Percentiles rank a stretch among this genome's conserved stretches.
Conservation (phyloP, 2,797 vertebrate genomes). For the Pseudomugil tenellus region DNA sequence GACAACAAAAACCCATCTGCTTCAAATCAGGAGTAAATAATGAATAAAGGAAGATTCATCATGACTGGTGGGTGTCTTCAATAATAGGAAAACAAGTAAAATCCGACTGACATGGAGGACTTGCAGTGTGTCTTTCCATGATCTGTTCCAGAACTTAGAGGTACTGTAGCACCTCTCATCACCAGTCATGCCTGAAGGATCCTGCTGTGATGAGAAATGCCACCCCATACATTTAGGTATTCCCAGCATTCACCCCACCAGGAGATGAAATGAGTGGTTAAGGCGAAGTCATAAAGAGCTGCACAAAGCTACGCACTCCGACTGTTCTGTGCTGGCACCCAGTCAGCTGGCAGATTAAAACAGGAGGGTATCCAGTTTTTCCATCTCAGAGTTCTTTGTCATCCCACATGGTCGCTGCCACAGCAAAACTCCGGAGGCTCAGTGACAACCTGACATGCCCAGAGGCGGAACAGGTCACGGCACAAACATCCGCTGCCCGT, state of each 20-base stretch:
- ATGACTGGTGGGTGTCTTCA: not conserved
- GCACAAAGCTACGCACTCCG: constrained; percentile 70
- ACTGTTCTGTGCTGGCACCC: constrained; percentile 67
- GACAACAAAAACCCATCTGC: not conserved
- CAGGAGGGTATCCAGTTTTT: constrained; percentile 70
- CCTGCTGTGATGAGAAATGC: constrained; percentile 30
- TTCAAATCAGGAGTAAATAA: not conserved
- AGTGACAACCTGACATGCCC: constrained; percentile 52
- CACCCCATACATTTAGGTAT: constrained; percentile 36
- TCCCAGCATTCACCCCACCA: constrained; percentile 41
- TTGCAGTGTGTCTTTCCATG: not conserved
- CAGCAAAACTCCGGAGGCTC: constrained; percentile 44
- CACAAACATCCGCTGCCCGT: constrained; percentile 20
- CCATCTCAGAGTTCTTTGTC: constrained; percentile 61
- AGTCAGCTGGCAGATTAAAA: constrained; percentile 78
- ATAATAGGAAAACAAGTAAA: not conserved
- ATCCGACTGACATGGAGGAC: not conserved
- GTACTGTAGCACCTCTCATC: constrained; percentile 23
- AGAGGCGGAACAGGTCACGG: constrained; percentile 36
- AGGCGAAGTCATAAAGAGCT: constrained; percentile 71
- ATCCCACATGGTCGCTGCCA: constrained; percentile 53
- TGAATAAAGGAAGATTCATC: not conserved
- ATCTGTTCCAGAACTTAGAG: constrained; percentile 16
- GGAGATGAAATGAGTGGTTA: constrained; percentile 47
- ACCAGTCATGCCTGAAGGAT: constrained; percentile 25